Base-by-base conservation (phyloP, 1,140 invertebrate species). In the Eriosoma lanigerum region DNA sequence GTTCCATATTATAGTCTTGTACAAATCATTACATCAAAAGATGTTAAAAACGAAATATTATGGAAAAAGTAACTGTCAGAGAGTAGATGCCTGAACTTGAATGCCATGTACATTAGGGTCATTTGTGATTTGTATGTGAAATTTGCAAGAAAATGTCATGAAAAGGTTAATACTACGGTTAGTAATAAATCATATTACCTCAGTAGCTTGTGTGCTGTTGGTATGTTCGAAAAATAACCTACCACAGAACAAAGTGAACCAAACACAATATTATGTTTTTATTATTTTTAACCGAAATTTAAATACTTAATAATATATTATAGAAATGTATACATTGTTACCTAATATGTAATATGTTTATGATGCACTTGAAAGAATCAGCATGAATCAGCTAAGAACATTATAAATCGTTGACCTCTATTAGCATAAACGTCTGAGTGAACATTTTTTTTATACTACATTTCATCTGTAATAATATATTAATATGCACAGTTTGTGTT, bases 101-200 rank as follows among this genome's bases (percentile, higher is more conserved):
- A 72, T 72, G 48, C 68, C 68, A 72, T 29, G 24, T 5, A 52
- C 48, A 52, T 72, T 72, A 72, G 68, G 24, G 48, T 72, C 24
- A 52, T 72, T 46, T 72, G 29, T 52, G 52, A 52, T 72, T 46
- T 72, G 29, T 52, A 72, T 52, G 29, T 50, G 68, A 72, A 52
- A 24, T 52, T 50, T 72, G 29, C 46, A 26, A 52, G 68, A 72
- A 72, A 72, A 72, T 72, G 68, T 72, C 68, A 72, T 29, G 48
- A 52, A 72, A 72, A 72, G 68, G 68, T 38, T 38, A 38, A 46
- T 46, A 72, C 24, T 50, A 70, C 19, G 32, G 21, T 50, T 52
- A 46, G 68, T 72, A 72, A 72, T 72, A 72, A 72, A 72, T 72
- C 24, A 72, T 52, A 48, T 68, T 48, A 48, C 38, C 38, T 66